Percentiles rank a stretch among this genome's conserved stretches.
phyloP scores from a whole-genome alignment of 2,888 invertebrate genomes.

The Alloplasta piceator region DNA sequence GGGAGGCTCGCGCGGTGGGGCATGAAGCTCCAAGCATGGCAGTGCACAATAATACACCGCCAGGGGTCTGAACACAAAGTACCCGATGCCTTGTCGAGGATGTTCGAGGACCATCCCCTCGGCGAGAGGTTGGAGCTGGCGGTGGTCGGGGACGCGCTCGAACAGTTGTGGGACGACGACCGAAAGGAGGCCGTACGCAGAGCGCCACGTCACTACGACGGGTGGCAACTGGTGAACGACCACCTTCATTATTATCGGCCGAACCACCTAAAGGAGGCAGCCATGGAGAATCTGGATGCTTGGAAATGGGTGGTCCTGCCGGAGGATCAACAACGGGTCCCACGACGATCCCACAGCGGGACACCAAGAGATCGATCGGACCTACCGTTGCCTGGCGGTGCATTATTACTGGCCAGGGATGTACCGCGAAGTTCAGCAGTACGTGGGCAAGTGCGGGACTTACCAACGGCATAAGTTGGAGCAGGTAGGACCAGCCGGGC shows the following conservation, averaged over 20 bases:
- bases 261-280: neutral
- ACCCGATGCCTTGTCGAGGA: slow-evolving; percentile 48
- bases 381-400: slow-evolving; percentile 15
- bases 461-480: slow-evolving; percentile 55
- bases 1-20: slow-evolving; percentile 66
- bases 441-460: slow-evolving; percentile 67
- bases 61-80: slow-evolving; percentile 18
- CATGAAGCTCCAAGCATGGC: slow-evolving; percentile 54
- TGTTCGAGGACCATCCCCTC: slow-evolving; percentile 6
- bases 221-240: slow-evolving; percentile 45
- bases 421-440: slow-evolving; percentile 57
- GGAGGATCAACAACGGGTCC: neutral
- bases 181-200: neutral
- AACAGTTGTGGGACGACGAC: slow-evolving; percentile 34
- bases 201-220: neutral
- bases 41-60: slow-evolving; percentile 55
- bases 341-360: slow-evolving; percentile 68
- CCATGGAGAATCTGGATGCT: slow-evolving; percentile 41
- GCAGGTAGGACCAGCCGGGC: slow-evolving; percentile 45
- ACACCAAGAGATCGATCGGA: slow-evolving; percentile 69
- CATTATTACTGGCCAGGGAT: slow-evolving; percentile 69
- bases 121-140: neutral
- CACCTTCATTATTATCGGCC: slow-evolving; percentile 27
- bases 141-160: neutral
- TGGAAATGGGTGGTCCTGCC: slow-evolving; percentile 64